Base-by-base conservation (phyloP, 2,888 invertebrate species). In the Drosophila peninsularis region DNA sequence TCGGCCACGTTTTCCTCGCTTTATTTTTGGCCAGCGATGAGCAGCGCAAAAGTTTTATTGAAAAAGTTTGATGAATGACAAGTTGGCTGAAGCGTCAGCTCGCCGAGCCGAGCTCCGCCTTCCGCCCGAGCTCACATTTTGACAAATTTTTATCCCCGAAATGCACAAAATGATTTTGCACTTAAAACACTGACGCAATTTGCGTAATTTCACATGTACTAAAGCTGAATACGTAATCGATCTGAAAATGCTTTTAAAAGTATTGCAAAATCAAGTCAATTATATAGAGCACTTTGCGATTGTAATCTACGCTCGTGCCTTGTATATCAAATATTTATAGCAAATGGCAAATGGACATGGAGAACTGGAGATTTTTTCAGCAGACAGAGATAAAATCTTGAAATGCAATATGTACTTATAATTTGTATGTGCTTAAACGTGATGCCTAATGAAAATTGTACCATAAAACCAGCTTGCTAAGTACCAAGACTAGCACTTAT, bases 1-100 rank as follows among this genome's bases (percentile, higher is more conserved):
- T n/a, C n/a, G n/a, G n/a, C n/a, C 47, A 52, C 45, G 50, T 37
- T n/a, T n/a, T 37, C 14, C 4, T 17, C 3, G 0, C 4, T 39
- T 17, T 17, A 17, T 17, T 32, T 34, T 50, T n/a, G 69, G 62
- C 47, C 78, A 55, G 61, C 47, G 58, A 56, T 55, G 69, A 66
- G 65, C 69, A 36, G 63, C 54, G 80, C 41, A 69, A 88, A 84
- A 84, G 84, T 84, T 88, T 88, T 84, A 84, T 84, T 84, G 88
- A 86, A 84, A 84, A 84, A 84, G 86, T 84, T 84, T 82, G 72
- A 88, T 86, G 83, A 86, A 86, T 86, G 86, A 78, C 73, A 86
- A 75, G 69, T 75, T 78, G 71, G 68, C 73, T 66, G 50, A 57
- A 54, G 63, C 61, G 30, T 27, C 45, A 41, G 14, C 39, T 49